These are phyloP conservation scores for Motacilla tschutschensis DNA, from an alignment of 2,113 vertebrate species.

Conservation along the genomic window DNA sequence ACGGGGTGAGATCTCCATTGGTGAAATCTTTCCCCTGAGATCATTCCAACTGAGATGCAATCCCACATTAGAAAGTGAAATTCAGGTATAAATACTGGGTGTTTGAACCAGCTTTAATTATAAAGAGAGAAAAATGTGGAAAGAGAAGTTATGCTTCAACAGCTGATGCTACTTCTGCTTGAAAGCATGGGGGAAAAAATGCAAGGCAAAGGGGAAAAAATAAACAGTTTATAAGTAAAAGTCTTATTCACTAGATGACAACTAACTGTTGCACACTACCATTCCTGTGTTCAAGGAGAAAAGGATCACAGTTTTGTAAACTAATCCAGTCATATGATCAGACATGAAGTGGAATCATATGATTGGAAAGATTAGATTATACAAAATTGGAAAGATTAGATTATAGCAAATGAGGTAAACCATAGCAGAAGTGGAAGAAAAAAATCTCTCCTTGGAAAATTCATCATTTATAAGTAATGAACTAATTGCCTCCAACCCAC, in stretches of 20 bases:
- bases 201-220: neutral
- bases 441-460: neutral
- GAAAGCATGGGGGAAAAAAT: neutral
- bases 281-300: neutral
- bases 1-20: neutral
- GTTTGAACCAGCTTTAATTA: neutral
- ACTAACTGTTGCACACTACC: neutral
- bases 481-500: neutral
- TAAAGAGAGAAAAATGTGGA: neutral
- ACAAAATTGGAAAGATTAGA: neutral
- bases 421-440: neutral
- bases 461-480: neutral
- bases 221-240: neutral
- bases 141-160: neutral
- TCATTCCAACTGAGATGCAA: neutral
- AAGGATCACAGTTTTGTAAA: neutral
- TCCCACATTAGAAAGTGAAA: neutral
- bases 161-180: neutral
- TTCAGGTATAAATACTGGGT: neutral
- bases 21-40: neutral
- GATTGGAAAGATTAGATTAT: neutral
- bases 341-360: neutral
- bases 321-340: neutral
- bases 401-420: neutral
- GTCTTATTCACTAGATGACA: neutral